Conservation (phyloP, 2,888 invertebrate genomes). For the Sarcophaga carnaria region DNA sequence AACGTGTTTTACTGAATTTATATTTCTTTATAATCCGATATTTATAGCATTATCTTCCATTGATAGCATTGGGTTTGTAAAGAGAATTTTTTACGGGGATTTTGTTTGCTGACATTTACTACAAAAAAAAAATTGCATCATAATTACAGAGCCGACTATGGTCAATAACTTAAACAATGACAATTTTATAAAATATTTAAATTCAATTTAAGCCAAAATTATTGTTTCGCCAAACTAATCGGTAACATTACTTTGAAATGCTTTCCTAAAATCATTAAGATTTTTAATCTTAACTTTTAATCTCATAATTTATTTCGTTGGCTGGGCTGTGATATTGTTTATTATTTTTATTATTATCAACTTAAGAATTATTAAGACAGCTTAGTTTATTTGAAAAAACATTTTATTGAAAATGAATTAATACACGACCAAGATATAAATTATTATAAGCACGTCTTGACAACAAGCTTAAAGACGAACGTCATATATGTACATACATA, state of each 20-base stretch:
- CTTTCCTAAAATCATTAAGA: not conserved
- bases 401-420: slow-evolving; percentile 32
- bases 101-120: not conserved
- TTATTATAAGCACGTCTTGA: slow-evolving; percentile 37
- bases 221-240: not conserved
- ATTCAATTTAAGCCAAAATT: no score
- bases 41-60: not conserved
- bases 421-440: slow-evolving; percentile 9
- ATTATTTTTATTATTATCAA: not conserved
- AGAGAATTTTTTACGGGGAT: not conserved
- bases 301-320: slow-evolving; percentile 7
- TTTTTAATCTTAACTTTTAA: not conserved
- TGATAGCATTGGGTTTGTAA: not conserved
- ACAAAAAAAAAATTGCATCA: slow-evolving; percentile 3
- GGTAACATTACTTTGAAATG: not conserved
- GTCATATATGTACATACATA: not conserved
- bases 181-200: not conserved
- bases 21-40: slow-evolving; percentile 1
- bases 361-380: no score
- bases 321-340: slow-evolving; percentile 16
- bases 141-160: not conserved
- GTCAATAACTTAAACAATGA: not conserved
- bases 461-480: slow-evolving; percentile 29
- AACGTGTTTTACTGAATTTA: slow-evolving; percentile 17
- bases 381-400: not conserved